Percentiles rank a stretch among this genome's conserved stretches.
These are phyloP conservation scores for Syngnathus typhle DNA, from an alignment of 2,113 vertebrate genomes.

Conservation along the genomic window DNA sequence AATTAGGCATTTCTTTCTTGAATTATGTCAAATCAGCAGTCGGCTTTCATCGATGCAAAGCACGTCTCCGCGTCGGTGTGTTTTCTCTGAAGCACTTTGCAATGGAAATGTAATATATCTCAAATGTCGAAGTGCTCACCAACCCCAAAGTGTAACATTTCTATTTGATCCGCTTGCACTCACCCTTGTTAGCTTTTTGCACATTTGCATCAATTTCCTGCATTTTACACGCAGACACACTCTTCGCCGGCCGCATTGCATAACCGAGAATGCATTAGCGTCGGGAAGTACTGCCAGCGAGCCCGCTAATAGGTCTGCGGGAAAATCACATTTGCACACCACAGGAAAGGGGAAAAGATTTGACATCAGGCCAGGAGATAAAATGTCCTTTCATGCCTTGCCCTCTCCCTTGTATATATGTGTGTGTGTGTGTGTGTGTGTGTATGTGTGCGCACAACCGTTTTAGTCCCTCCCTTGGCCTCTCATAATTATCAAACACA, in stretches of 20 bases:
- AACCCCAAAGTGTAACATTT: not conserved
- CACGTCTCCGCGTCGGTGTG: not conserved
- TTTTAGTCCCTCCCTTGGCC: too few species aligned
- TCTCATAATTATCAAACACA: constrained; percentile 3
- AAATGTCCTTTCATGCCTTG: constrained; percentile 49
- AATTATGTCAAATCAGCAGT: not conserved
- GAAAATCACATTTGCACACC: constrained; percentile 44
- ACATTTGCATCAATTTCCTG: constrained; percentile 6
- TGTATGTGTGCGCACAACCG: constrained; percentile 13
- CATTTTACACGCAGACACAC: not conserved
- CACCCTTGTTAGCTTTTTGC: constrained; percentile 6
- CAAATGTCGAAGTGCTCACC: not conserved
- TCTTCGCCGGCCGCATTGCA: not conserved
- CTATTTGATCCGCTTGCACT: not conserved
- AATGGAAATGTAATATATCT: not conserved
- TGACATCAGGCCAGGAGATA: constrained; percentile 38
- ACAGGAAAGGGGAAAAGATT: constrained; percentile 32
- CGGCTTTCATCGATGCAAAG: not conserved
- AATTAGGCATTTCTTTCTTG: not conserved
- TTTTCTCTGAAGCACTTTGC: not conserved
- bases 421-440: constrained; percentile 16
- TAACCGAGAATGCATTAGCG: not conserved
- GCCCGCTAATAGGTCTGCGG: constrained; percentile 29
- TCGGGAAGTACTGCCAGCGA: constrained; percentile 30
- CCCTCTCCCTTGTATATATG: not conserved